Evolutionary conservation across 1,140 invertebrate genomes (phyloP), one percentile per base, ranked within the genome.

Genomic region (Cepaea nemoralis): DNA sequence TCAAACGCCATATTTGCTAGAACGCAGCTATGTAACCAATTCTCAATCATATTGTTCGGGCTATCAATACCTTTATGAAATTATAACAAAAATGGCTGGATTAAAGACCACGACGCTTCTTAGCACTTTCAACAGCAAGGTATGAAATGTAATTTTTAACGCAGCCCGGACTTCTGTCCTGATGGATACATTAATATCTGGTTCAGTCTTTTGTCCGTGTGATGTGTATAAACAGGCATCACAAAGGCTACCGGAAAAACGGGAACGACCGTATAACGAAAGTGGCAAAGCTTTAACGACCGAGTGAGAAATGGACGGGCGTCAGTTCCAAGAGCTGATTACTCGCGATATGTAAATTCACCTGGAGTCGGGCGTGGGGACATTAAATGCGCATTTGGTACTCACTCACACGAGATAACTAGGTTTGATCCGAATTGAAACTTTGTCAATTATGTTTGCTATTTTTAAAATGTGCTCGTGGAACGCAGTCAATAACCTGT

Each of bases 361-460:
- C n/a, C n/a, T 31, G 59, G 33, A 63, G 59, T n/a, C n/a, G 10
- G 55, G 27, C 8, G 27, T n/a, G n/a, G 3, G 8, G 59, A 63
- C 59, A 63, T 63, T 63, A 63, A 63, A 63, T 63, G 59, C 59
- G 59, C 59, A 63, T 63, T 63, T 63, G 59, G 59, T 31, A 31
- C n/a, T 63, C 59, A 31, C 27, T 63, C 59, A 31, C 6, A 63
- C 27, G 59, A 10, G 27, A 63, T 63, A 63, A 63, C 59, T 19
- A 63, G 59, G 27, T 31, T 63, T 63, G 59, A 63, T 63, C 59
- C n/a, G n/a, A 31, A 31, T 31, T 63, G 59, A 63, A 31, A 63
- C 10, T 2, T 6, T 63, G 19, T 31, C 27, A 31, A 63, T 27
- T 63, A 31, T 63, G 59, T 31, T 63, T 63, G 59, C 59, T 16